phyloP scores from a whole-genome alignment of 2,888 invertebrate genomes.

The Eupithecia subumbrata region DNA sequence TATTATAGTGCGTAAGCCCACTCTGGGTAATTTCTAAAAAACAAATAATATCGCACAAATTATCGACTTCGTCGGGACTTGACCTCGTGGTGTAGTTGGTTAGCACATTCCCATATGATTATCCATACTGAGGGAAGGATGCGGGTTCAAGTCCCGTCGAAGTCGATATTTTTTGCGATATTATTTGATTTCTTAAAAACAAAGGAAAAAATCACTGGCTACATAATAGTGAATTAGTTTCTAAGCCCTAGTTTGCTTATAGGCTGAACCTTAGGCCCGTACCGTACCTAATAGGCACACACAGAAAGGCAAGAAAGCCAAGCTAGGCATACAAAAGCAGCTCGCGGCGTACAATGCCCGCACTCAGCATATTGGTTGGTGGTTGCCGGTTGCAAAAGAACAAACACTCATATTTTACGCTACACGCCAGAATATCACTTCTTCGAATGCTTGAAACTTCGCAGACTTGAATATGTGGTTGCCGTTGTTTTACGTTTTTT shows the following conservation, averaged over 20 bases:
- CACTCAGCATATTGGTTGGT: conserved; percentile 68
- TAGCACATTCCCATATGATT: no score
- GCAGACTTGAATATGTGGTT: not conserved
- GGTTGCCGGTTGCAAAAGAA: conserved; percentile 55
- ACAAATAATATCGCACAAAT: no score
- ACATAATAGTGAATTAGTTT: not conserved
- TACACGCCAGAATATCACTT: conserved; percentile 21
- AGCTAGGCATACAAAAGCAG: conserved; percentile 19
- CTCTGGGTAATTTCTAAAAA: no score
- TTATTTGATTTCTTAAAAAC: no score
- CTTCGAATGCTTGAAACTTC: conserved; percentile 11
- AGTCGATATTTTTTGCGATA: no score
- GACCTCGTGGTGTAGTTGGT: no score
- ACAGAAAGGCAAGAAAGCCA: conserved; percentile 24
- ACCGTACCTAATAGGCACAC: not conserved
- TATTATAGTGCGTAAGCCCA: no score
- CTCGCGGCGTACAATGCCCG: conserved; percentile 46
- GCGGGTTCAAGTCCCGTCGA: no score
- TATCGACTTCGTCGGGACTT: no score
- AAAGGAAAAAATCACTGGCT: not conserved
- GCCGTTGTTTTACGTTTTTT: not conserved
- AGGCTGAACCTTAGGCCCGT: not conserved
- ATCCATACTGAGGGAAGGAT: no score
- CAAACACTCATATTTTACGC: conserved; percentile 47
- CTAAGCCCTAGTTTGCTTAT: not conserved